Evolutionary conservation across 2,888 invertebrate genomes (phyloP), one percentile per base, ranked within the genome.

Genomic region (Coelinius sp.): DNA sequence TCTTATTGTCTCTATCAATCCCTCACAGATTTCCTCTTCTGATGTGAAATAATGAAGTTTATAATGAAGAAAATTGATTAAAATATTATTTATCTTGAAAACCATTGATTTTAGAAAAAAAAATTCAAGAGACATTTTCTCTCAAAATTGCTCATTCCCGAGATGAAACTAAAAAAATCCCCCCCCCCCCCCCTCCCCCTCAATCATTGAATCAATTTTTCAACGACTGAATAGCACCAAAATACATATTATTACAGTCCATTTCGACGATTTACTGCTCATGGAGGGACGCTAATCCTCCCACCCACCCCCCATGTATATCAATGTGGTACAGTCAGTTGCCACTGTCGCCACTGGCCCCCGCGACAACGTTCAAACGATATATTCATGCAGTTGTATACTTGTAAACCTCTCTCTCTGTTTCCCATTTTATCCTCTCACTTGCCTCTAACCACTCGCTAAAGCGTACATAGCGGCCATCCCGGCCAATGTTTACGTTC

Each of bases 401-500:
- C 1, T 2, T 5, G 12, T 41, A 12, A 41, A 41, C 41, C 14
- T 49, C 46, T 49, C 46, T 20, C 14, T 44, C 44, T 8, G 14
- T 44, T 8, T 31, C 31, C 8, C 66, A 17, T 64, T 27, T 72
- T 35, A 27, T 31, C 68, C 70, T 56, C 73, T 46, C 71, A 64
- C 64, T 53, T 62, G 70, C 59, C 69, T 44, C 35, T 38, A n/a
- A 38, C 35, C 12, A 49, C 46, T 49, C 59, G 53, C 73, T 71
- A 66, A 49, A 53, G 49, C 31, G 8, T 10, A 35, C 27, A n/a
- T n/a, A 52, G 38, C 67, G 22, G 35, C 27, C 67, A 67, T 70
- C 65, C 64, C 70, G 73, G 53, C 17, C 59, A 49, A 49, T 74
- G 79, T 78, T 82, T 80, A 78, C 76, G 78, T 75, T 75, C 68